These are phyloP conservation scores for Mercenaria mercenaria DNA, from an alignment of 1,140 invertebrate genomes.

Conservation along the genomic window DNA sequence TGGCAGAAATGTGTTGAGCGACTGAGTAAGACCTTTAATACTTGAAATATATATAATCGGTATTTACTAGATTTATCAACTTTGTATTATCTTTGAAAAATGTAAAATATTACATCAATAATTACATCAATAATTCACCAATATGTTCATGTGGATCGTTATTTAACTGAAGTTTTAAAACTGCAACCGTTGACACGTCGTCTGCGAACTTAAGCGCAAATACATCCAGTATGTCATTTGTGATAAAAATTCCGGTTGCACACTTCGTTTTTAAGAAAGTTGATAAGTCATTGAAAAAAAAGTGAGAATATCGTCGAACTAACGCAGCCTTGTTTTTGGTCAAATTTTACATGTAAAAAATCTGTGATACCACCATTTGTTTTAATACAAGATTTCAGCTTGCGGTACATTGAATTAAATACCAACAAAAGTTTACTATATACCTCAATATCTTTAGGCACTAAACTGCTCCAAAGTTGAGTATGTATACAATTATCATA, in stretches of 20 bases:
- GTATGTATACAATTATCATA: constrained; percentile 6
- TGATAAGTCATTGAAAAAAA: constrained; percentile 27
- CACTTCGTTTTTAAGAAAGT: too few relatives aligned
- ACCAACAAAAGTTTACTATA: constrained; percentile 21
- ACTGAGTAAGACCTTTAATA: too few relatives aligned
- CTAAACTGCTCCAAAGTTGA: not conserved
- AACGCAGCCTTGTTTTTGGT: constrained; percentile 34
- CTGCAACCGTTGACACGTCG: constrained; percentile 17
- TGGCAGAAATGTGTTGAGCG: too few relatives aligned
- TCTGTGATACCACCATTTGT: too few relatives aligned
- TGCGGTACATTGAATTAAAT: constrained; percentile 35
- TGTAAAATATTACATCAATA: too few relatives aligned
- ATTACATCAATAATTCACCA: too few relatives aligned
- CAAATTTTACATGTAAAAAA: constrained; percentile 6
- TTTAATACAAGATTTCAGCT: too few relatives aligned
- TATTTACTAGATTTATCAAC: too few relatives aligned
- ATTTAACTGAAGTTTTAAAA: not conserved
- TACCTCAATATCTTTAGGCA: constrained; percentile 6
- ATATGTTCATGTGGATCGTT: too few relatives aligned
- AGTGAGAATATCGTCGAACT: constrained; percentile 3
- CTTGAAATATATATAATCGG: too few relatives aligned
- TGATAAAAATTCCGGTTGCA: constrained; percentile 11
- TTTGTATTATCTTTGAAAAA: too few relatives aligned
- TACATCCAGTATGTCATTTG: not conserved
- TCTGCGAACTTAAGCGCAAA: constrained; percentile 35